These are phyloP conservation scores for Porites rus DNA, from an alignment of 92 coral and sea anemone species.

Conservation along the genomic window DNA sequence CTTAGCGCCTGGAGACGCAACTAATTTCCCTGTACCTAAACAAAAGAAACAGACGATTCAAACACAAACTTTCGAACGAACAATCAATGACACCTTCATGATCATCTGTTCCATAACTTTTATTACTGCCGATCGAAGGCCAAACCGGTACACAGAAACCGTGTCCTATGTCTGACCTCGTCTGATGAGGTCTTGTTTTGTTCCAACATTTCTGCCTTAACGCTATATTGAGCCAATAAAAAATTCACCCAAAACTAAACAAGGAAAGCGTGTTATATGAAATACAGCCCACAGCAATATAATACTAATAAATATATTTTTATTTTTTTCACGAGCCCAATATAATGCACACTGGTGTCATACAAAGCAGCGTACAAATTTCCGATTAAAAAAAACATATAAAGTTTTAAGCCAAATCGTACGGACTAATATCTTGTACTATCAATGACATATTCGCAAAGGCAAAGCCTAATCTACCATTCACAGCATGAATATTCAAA, in stretches of 20 bases:
- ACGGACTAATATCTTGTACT: constrained; percentile 11
- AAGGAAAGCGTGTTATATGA: background rate
- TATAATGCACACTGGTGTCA: background rate
- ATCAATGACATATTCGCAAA: constrained; percentile 24
- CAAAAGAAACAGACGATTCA: constrained; percentile 12
- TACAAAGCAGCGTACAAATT: constrained; percentile 1
- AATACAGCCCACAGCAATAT: constrained; percentile 9
- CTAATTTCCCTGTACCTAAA: constrained; percentile 42
- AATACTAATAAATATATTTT: constrained; percentile 8
- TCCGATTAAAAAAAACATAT: background rate
- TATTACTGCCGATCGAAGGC: background rate
- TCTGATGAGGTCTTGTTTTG: background rate
- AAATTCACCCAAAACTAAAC: constrained; percentile 34
- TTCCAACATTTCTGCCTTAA: constrained; percentile 20
- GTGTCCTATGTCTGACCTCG: background rate
- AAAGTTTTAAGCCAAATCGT: background rate
- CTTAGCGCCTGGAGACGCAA: constrained; percentile 21
- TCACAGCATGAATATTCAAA: constrained; percentile 66
- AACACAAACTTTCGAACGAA: constrained; percentile 23
- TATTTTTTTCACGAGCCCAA: background rate
- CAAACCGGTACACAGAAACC: background rate
- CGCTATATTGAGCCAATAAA: constrained; percentile 29
- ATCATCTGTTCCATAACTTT: constrained; percentile 17
- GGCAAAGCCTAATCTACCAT: constrained; percentile 50
- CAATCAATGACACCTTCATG: constrained; percentile 11